Percentiles rank a stretch among this genome's conserved stretches.
Conservation (phyloP, 1,140 invertebrate genomes). For the Drosophila lacertosa region DNA sequence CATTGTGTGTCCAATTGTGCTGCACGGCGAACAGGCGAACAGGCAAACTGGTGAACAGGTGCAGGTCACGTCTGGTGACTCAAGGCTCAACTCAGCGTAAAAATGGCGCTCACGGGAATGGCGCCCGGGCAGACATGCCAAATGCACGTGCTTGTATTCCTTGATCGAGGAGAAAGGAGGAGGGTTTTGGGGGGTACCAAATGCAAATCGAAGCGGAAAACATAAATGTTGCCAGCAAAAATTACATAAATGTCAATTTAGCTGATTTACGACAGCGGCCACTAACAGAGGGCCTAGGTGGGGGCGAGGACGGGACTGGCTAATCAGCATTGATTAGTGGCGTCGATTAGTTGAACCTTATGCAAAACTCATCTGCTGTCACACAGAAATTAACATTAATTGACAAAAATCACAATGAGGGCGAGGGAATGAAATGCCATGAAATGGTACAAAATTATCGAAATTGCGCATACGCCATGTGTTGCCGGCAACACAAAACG, state of each 20-base stretch:
- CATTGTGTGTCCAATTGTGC: conserved; percentile 55
- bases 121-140: not conserved
- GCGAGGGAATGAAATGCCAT: not conserved
- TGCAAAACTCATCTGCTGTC: conserved; percentile 21
- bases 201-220: not conserved
- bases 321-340: conserved; percentile 62
- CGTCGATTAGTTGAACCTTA: conserved; percentile 41
- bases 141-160: conserved; percentile 3
- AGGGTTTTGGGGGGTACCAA: not conserved
- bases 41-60: too few relatives aligned
- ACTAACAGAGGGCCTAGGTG: not conserved
- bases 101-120: not conserved
- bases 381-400: conserved; percentile 59
- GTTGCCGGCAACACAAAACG: conserved; percentile 24
- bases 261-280: conserved; percentile 31
- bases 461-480: conserved; percentile 44
- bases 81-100: conserved; percentile 40
- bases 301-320: not conserved
- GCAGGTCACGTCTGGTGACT: conserved; percentile 55
- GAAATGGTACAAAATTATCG: conserved; percentile 37
- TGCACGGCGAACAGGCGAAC: conserved; percentile 11
- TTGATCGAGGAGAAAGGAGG: not conserved
- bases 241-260: conserved; percentile 58
- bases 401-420: conserved; percentile 44
- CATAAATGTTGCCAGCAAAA: conserved; percentile 11